Conservation (phyloP, 2,888 invertebrate species). For the Drosophila seclusa region DNA sequence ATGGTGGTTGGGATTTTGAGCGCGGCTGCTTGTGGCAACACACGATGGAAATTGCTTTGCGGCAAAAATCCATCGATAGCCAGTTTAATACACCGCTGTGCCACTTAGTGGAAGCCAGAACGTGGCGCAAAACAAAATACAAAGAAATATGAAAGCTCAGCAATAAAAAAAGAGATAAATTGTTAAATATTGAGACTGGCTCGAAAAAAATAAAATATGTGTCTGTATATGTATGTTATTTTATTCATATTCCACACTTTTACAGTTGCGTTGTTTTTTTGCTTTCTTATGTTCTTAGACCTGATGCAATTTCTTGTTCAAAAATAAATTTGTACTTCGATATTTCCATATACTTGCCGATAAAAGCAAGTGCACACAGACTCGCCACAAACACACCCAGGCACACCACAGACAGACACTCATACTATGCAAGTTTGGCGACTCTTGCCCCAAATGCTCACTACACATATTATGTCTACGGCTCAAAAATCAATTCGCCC, state of each 20-base stretch:
- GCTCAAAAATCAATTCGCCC: not conserved
- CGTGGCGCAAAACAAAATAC: conserved; percentile 9
- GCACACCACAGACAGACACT: conserved; percentile 27
- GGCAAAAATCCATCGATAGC: conserved; percentile 39
- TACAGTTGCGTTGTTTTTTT: conserved; percentile 6
- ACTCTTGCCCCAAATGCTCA: conserved; percentile 5
- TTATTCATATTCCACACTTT: conserved; percentile 56
- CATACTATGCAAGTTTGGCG: conserved; percentile 32
- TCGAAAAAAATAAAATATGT: conserved; percentile 19
- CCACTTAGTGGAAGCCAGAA: conserved; percentile 43
- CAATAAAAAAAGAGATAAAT: conserved; percentile 12
- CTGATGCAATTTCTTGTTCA: conserved; percentile 41
- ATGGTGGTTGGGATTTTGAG: not conserved
- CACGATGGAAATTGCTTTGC: conserved; percentile 52
- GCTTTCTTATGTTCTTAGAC: conserved; percentile 26
- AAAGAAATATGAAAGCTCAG: conserved; percentile 1
- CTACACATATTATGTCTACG: not conserved
- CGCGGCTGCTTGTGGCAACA: conserved; percentile 8
- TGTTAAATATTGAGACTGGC: conserved; percentile 45
- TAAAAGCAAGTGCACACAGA: conserved; percentile 63
- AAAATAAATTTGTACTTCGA: conserved; percentile 60
- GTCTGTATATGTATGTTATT: not conserved
- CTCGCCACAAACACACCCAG: conserved; percentile 20
- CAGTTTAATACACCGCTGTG: conserved; percentile 58
- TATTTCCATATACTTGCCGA: conserved; percentile 60